Conservation (phyloP, 2,797 vertebrate species). For the Bovichtus diacanthus region DNA sequence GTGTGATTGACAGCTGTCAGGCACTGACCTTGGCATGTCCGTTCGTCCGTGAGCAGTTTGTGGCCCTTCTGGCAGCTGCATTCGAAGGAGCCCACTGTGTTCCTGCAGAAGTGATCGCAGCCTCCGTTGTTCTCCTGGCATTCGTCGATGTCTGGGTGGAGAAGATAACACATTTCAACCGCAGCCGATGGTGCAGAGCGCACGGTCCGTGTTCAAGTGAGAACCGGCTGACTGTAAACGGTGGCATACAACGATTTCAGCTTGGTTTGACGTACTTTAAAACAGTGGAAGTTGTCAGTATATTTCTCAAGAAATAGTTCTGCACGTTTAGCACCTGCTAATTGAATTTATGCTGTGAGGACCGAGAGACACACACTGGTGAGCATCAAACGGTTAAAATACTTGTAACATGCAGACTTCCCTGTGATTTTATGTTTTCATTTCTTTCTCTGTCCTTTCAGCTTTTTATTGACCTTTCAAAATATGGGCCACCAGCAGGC, state of each 20-base stretch:
- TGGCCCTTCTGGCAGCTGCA: slow-evolving; percentile 97
- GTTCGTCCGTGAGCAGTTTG: slow-evolving; percentile 96
- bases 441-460: background rate
- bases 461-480: background rate
- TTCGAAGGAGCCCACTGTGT: slow-evolving; percentile 97
- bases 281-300: background rate
- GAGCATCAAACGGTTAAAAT: background rate
- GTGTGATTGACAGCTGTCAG: slow-evolving; percentile 7
- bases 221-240: too few species aligned
- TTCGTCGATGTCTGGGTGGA: slow-evolving; percentile 92
- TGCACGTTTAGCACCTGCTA: background rate
- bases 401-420: background rate
- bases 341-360: background rate
- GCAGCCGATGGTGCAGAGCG: too few species aligned
- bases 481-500: background rate
- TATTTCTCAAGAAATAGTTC: background rate
- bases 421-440: background rate
- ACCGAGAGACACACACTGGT: background rate
- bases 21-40: slow-evolving; percentile 94
- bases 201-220: too few species aligned
- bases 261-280: background rate
- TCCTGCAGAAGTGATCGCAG: slow-evolving; percentile 96
- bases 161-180: background rate
- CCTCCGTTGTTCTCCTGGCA: slow-evolving; percentile 95
- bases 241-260: too few species aligned